Evolutionary conservation across 2,888 invertebrate species (phyloP).

Genomic region (Odontocerum albicorne): DNA sequence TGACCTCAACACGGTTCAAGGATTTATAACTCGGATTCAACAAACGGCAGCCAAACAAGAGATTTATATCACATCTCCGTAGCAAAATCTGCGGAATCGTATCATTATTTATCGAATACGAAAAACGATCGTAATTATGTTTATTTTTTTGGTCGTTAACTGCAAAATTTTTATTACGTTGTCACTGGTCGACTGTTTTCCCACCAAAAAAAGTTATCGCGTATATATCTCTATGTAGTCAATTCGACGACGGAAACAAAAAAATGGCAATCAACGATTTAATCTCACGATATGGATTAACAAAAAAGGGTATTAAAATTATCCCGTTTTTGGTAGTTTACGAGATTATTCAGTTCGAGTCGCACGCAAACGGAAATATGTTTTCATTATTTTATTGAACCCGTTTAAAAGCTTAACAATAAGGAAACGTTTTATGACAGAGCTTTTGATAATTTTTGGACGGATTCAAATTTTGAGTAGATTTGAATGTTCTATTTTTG

Average conservation of each 20-base stretch:
- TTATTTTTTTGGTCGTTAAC: no score
- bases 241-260: not conserved
- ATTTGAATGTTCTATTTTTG: no score
- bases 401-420: no score
- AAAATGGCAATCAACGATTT: not conserved
- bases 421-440: no score
- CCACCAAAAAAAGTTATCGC: not conserved
- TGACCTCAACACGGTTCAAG: slow-evolving; percentile 32
- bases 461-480: no score
- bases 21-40: slow-evolving; percentile 8
- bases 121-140: no score
- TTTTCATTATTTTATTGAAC: not conserved
- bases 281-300: not conserved
- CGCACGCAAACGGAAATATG: not conserved
- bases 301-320: not conserved
- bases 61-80: no score
- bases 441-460: no score
- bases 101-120: no score
- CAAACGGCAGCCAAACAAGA: not conserved
- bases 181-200: not conserved
- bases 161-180: no score
- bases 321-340: not conserved
- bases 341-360: not conserved
- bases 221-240: not conserved
- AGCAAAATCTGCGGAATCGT: no score